A percentile compares a stretch with the other conserved stretches of the same genome.
Conservation (phyloP, 2,888 invertebrate genomes). For the Chrysolina haemoptera region DNA sequence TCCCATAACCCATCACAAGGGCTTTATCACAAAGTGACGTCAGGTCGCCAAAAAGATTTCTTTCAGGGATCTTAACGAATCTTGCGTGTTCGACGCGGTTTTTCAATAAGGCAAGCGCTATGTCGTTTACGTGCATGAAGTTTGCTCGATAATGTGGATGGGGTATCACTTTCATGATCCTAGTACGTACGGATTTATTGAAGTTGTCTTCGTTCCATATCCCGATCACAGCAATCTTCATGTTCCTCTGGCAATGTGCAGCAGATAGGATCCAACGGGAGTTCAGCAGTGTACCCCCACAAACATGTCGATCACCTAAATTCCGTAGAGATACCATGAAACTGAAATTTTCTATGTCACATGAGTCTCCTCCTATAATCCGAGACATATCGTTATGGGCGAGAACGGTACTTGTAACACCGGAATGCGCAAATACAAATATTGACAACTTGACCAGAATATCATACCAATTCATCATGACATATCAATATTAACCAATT, state of each 20-base stretch:
- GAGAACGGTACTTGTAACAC: not conserved
- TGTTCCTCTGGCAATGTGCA: slow-evolving; percentile 13
- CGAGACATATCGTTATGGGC: not conserved
- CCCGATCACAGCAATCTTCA: not conserved
- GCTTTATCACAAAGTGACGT: not conserved
- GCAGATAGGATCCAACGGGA: slow-evolving; percentile 18
- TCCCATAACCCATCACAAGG: slow-evolving; percentile 2
- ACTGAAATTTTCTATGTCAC: not conserved
- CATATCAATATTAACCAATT: not conserved
- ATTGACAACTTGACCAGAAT: not conserved
- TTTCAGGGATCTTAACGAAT: not conserved
- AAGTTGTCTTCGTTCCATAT: not conserved
- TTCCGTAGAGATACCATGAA: slow-evolving; percentile 8
- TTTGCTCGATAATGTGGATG: not conserved
- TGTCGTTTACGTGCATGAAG: not conserved
- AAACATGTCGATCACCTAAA: not conserved
- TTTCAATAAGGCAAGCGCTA: not conserved
- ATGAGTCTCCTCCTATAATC: slow-evolving; percentile 16
- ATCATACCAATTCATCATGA: not conserved
- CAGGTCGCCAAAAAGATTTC: not conserved
- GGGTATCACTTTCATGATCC: not conserved
- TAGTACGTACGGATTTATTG: not conserved
- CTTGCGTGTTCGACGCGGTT: not conserved
- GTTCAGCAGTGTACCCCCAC: slow-evolving; percentile 18
- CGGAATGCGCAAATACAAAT: not conserved